phyloP scores from a whole-genome alignment of 2,888 invertebrate genomes.

The Dryocosmus kuriphilus region DNA sequence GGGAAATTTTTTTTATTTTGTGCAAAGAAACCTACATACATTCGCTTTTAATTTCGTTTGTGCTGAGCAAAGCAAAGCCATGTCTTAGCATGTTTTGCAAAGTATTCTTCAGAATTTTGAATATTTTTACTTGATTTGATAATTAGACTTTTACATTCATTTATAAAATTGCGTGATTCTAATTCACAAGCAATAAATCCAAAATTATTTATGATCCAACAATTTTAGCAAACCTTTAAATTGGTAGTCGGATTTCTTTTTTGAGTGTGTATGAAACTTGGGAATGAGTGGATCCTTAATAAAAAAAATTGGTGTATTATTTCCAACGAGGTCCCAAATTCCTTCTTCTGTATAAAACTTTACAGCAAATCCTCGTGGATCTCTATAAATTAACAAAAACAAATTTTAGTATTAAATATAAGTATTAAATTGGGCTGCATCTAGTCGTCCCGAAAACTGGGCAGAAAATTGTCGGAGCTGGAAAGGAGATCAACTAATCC shows the following conservation, averaged over 20 bases:
- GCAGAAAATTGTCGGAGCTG: too few species aligned
- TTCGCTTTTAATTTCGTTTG: too few species aligned
- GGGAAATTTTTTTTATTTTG: too few species aligned
- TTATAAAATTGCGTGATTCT: too few species aligned
- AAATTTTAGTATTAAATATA: not conserved
- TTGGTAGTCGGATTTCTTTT: constrained; percentile 40
- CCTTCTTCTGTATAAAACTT: constrained; percentile 43
- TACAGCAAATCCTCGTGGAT: constrained; percentile 40
- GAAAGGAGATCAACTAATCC: too few species aligned
- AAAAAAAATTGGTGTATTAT: constrained; percentile 41
- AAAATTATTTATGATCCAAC: not conserved
- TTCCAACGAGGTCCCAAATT: constrained; percentile 41
- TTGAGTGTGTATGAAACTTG: constrained; percentile 40
- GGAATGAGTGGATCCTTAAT: constrained; percentile 39
- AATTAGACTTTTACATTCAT: not conserved
- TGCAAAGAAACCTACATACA: too few species aligned
- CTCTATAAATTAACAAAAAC: constrained; percentile 24
- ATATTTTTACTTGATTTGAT: not conserved
- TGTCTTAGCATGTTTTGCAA: too few species aligned
- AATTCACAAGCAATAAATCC: not conserved
- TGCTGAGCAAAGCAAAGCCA: too few species aligned
- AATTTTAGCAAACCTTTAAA: constrained; percentile 14
- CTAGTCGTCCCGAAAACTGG: too few species aligned
- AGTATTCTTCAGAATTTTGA: too few species aligned
- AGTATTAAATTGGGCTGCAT: too few species aligned